phyloP scores from a whole-genome alignment of 2,797 vertebrate genomes.

The Zenarchopterus dispar region DNA sequence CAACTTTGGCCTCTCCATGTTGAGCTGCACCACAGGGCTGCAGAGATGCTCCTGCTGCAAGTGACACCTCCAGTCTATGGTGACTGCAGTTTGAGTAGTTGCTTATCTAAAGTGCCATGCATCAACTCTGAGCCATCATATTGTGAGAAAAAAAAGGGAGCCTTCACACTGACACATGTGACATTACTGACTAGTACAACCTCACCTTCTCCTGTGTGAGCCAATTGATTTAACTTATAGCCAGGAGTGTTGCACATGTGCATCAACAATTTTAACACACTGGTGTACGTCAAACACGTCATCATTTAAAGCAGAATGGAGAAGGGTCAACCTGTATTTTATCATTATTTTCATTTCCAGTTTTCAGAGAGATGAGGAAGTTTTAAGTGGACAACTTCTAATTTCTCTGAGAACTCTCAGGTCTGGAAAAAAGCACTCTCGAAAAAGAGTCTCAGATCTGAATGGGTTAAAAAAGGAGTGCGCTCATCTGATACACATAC shows the following conservation, averaged over 20 bases:
- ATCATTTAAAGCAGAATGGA: too few relatives aligned
- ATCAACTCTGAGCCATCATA: not conserved
- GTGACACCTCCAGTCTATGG: not conserved
- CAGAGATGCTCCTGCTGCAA: not conserved
- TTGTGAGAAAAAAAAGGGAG: slow-evolving; percentile 17
- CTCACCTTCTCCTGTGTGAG: too few relatives aligned
- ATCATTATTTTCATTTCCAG: too few relatives aligned
- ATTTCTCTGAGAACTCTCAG: too few relatives aligned
- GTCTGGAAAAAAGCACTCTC: too few relatives aligned
- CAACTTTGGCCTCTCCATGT: slow-evolving; percentile 21
- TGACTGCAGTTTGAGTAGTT: not conserved
- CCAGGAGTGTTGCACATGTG: too few relatives aligned
- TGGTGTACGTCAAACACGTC: too few relatives aligned
- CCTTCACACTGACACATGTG: not conserved
- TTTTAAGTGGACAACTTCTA: too few relatives aligned
- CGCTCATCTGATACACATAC: not conserved
- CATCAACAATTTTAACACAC: too few relatives aligned
- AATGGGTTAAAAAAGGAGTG: not conserved
- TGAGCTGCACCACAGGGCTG: not conserved
- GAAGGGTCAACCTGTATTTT: too few relatives aligned
- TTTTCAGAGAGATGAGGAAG: too few relatives aligned
- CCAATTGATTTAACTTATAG: too few relatives aligned
- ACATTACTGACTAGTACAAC: not conserved
- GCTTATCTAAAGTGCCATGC: not conserved
- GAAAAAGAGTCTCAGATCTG: not conserved